Base-by-base conservation (phyloP, 2,797 vertebrate species). In the Urocyon cinereoargenteus region DNA sequence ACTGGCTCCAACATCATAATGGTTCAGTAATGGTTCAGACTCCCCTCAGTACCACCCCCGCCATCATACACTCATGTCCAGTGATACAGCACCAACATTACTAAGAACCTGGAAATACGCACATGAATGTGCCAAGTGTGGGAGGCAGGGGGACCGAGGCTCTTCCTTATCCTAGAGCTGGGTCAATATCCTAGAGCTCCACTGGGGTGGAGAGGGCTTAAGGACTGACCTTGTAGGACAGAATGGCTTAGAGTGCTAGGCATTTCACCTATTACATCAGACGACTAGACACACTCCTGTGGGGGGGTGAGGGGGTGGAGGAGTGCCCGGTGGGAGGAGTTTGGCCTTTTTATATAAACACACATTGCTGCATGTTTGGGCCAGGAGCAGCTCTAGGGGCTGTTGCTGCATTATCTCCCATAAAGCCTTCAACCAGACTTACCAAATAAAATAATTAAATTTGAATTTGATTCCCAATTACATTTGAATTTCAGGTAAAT, bases 1-100 rank as follows among this genome's bases (percentile, higher is more conserved):
- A 84, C 88, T 53, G 66, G 70, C 36, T 94, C 53, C 91, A 81
- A 49, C 94, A 95, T 97, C 96, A 87, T 49, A 95, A 97, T 94
- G 72, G 81, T 64, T 78, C 59, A 45, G 70, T 49, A 95, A 97
- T 94, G 77, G 82, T 64, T 78, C 59, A 45, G 70, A 16, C 22
- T 90, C 18, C 77, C 40, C 45, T 45, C 36, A 57, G 3, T 5
- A 49, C 28, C 75, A 57, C 36, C 75, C 77, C 68, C 19, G 59
- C 75, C 16, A 18, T 40, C 51, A 73, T 11, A 89, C 15, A 36
- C 12, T 7, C 40, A 0, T 51, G 31, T 73, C 73, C 16, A 34
- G 57, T 45, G 94, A 86, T 19, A 57, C 15, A 86, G 31, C 28
- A 45, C 28, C 34, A 26, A 24, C 64, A 18, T 79, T 55, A 53